These are phyloP conservation scores for Andrena trimmerana DNA, from an alignment of 2,888 invertebrate species.

Conservation along the genomic window DNA sequence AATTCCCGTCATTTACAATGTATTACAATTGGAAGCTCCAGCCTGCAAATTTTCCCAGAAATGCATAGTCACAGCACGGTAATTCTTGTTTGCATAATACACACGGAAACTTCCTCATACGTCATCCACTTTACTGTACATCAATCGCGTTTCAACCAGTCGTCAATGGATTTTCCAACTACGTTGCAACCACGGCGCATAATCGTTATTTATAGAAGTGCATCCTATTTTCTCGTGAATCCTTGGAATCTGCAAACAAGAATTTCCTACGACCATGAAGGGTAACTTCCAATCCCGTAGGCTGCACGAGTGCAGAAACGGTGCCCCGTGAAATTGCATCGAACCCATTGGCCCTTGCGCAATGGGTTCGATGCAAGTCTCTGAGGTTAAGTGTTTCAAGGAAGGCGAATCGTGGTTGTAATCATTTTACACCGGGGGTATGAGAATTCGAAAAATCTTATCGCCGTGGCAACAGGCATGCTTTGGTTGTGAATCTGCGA, in stretches of 20 bases:
- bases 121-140: neutral
- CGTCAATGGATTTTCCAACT: constrained; percentile 26
- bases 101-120: constrained; percentile 6
- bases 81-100: constrained; percentile 10
- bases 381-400: constrained; percentile 1
- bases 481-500: constrained; percentile 40
- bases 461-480: neutral
- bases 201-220: constrained; percentile 44
- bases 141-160: neutral
- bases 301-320: neutral
- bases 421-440: neutral
- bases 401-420: constrained; percentile 9
- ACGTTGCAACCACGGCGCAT: constrained; percentile 18
- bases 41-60: neutral
- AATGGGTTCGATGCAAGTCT: neutral
- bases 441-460: neutral
- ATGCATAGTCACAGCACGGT: neutral
- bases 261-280: neutral
- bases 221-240: constrained; percentile 32
- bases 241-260: constrained; percentile 14
- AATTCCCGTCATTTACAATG: too few relatives aligned
- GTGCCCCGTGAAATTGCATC: constrained; percentile 1
- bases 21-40: neutral
- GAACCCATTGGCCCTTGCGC: neutral
- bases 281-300: neutral